These are phyloP conservation scores for Oscheius onirici DNA, from an alignment of 2,888 invertebrate genomes.

Conservation along the genomic window DNA sequence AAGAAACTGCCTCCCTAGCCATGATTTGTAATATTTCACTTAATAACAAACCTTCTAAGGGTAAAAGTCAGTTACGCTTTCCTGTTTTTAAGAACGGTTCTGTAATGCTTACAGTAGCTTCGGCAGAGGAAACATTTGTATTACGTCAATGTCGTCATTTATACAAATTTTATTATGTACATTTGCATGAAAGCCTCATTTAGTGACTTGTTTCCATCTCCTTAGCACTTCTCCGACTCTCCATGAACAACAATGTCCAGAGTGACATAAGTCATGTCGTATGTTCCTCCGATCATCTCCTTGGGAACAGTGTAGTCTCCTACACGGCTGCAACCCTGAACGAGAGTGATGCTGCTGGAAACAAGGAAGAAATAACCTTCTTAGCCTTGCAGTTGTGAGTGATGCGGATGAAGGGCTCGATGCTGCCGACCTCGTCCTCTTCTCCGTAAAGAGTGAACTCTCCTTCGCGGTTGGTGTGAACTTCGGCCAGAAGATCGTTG, in stretches of 20 bases:
- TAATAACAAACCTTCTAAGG: too few species aligned
- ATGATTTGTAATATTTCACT: too few species aligned
- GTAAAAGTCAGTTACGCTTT: too few species aligned
- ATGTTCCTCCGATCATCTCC: constrained; percentile 53
- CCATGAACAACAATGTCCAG: constrained; percentile 57
- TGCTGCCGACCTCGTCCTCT: constrained; percentile 58
- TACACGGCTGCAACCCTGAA: constrained; percentile 48
- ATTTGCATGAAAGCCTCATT: too few species aligned
- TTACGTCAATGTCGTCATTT: too few species aligned
- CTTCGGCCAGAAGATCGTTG: constrained; percentile 52
- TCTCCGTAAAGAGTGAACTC: constrained; percentile 57
- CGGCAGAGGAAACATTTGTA: too few species aligned
- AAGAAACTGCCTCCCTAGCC: too few species aligned
- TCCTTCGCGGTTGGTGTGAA: constrained; percentile 58
- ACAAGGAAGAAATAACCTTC: constrained; percentile 3
- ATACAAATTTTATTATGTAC: too few species aligned
- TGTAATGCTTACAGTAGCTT: too few species aligned
- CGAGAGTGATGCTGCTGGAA: not conserved
- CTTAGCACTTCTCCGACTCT: constrained; percentile 54
- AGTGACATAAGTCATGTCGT: constrained; percentile 58
- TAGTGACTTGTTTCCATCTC: too few species aligned
- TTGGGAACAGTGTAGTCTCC: constrained; percentile 49
- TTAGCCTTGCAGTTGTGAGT: constrained; percentile 55
- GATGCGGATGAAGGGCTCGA: constrained; percentile 57
- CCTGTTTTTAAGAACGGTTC: too few species aligned